A percentile compares a stretch with the other conserved stretches of the same genome.
These are phyloP conservation scores for Drosophila mauritiana DNA, from an alignment of 1,140 invertebrate genomes.

Conservation along the genomic window DNA sequence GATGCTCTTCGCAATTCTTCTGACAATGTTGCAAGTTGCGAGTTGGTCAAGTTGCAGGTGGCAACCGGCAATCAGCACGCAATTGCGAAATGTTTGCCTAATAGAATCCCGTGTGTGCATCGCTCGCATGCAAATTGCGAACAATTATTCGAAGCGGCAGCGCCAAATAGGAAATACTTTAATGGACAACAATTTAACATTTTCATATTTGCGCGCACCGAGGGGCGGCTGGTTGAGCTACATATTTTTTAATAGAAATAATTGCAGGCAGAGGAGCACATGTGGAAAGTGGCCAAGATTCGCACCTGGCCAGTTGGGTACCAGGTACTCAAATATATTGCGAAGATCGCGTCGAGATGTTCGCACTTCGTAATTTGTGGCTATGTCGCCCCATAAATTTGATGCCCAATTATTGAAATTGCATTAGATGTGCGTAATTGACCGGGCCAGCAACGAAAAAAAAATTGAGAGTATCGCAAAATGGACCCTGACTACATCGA, in stretches of 20 bases:
- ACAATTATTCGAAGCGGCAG: constrained; percentile 37
- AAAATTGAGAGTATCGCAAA: not conserved
- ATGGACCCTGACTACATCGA: constrained; percentile 12
- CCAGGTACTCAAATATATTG: not conserved
- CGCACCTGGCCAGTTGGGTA: constrained; percentile 19
- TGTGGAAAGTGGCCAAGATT: constrained; percentile 46
- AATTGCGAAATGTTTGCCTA: constrained; percentile 80
- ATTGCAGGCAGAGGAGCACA: constrained; percentile 49
- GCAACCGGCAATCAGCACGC: constrained; percentile 75
- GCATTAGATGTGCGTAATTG: constrained; percentile 82
- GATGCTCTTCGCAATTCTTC: constrained; percentile 2
- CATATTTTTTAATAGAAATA: constrained; percentile 75
- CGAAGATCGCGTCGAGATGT: constrained; percentile 56
- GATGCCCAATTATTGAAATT: constrained; percentile 82
- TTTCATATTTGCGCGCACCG: constrained; percentile 24
- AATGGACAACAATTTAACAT: constrained; percentile 36
- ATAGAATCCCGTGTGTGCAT: constrained; percentile 74
- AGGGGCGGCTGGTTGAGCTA: not conserved
- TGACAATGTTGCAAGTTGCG: not conserved
- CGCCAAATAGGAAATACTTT: constrained; percentile 34
- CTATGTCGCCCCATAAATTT: constrained; percentile 67
- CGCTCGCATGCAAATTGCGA: constrained; percentile 74
- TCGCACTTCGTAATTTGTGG: constrained; percentile 81
- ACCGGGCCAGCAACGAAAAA: constrained; percentile 2
- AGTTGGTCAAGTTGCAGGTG: constrained; percentile 11